Evolutionary conservation across 2,888 invertebrate species (phyloP).

Genomic region (Phytoseiulus persimilis): DNA sequence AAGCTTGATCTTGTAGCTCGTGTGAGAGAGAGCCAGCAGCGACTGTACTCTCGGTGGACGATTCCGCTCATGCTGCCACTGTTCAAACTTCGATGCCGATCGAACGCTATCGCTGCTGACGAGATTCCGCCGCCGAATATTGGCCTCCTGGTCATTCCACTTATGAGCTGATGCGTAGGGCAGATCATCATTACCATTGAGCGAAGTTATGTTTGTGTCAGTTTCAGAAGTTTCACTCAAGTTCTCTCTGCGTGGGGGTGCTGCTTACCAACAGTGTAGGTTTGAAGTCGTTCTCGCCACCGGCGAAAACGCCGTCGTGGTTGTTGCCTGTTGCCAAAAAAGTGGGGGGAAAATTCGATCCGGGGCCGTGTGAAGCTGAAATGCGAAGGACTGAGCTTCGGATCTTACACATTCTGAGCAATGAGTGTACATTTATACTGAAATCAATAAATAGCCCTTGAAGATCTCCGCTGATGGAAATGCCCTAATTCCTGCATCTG

Average conservation of each 20-base stretch:
- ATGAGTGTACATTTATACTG: conserved; percentile 11
- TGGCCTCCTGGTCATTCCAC: not conserved
- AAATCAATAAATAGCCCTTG: not conserved
- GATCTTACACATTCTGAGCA: not conserved
- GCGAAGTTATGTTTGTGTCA: not conserved
- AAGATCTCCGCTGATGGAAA: conserved; percentile 15
- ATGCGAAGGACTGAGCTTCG: not conserved
- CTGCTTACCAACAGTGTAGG: not conserved
- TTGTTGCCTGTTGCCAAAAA: not conserved
- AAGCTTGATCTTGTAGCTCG: too few relatives aligned
- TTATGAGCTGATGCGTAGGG: not conserved
- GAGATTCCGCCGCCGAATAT: not conserved
- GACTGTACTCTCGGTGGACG: not conserved
- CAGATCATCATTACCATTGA: not conserved
- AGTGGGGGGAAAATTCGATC: not conserved
- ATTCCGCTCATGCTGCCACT: not conserved
- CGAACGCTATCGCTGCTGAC: not conserved
- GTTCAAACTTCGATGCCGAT: not conserved
- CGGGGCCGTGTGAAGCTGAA: not conserved
- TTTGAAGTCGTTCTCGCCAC: not conserved
- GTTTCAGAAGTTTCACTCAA: not conserved
- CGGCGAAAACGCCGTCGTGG: not conserved
- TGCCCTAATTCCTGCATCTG: not conserved
- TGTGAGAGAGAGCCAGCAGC: not conserved
- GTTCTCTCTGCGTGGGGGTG: not conserved